Evolutionary conservation across 2,113 vertebrate species (phyloP).

Genomic region (Trinectes maculatus): DNA sequence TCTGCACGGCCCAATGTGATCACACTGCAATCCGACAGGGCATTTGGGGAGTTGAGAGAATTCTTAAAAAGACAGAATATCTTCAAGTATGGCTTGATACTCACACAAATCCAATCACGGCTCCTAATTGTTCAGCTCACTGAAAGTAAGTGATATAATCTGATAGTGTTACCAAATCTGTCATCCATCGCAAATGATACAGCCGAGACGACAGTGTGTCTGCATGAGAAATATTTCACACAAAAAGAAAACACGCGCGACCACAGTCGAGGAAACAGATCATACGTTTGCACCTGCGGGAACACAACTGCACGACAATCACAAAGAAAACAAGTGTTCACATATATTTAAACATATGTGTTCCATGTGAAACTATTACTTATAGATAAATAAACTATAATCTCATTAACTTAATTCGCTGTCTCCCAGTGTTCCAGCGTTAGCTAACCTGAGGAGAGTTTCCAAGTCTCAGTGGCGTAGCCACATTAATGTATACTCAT

Average conservation of each 20-base stretch:
- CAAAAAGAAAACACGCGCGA: conserved; percentile 16
- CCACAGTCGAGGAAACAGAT: background rate
- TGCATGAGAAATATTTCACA: conserved; percentile 18
- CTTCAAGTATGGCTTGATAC: conserved; percentile 69
- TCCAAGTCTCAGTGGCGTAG: conserved; percentile 9
- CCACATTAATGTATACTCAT: conserved; percentile 28
- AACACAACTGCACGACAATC: too few species aligned
- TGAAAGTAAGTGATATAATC: conserved; percentile 69
- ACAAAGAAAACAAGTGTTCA: background rate
- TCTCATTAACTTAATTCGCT: background rate
- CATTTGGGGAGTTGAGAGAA: conserved; percentile 75
- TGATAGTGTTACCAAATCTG: conserved; percentile 36
- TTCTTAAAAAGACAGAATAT: conserved; percentile 78
- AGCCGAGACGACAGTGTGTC: conserved; percentile 9
- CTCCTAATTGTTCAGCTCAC: conserved; percentile 71
- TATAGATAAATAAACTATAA: too few species aligned
- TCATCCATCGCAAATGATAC: conserved; percentile 41
- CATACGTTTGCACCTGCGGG: background rate
- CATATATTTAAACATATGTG: too few species aligned
- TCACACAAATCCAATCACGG: conserved; percentile 73
- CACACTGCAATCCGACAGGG: conserved; percentile 74
- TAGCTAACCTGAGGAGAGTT: conserved; percentile 6
- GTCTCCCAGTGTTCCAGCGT: background rate
- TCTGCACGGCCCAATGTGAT: conserved; percentile 78
- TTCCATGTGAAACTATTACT: too few species aligned